Base-by-base conservation (phyloP, 2,888 invertebrate genomes). In the Proisotoma minuta region DNA sequence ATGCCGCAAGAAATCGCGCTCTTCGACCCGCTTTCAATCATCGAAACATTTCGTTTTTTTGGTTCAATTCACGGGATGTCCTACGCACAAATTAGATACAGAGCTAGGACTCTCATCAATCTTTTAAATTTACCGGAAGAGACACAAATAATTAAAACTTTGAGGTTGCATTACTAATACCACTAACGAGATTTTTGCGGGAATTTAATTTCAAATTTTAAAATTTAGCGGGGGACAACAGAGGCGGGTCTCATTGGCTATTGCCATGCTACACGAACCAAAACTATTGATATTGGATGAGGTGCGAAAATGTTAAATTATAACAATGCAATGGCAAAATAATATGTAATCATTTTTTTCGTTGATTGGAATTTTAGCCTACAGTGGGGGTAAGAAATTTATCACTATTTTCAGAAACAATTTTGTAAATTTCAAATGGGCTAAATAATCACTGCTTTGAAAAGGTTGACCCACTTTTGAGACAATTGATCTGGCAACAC, bases 1-100 rank as follows among this genome's bases (percentile, higher is more conserved):
- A 80, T 80, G 80, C 80, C 80, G n/a, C 70, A 70, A 60, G 92
- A 92, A 79, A 91, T 91, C 63, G 91, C 92, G 0, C 81, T 92
- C 0, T 92, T 90, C 77, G 91, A 88, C 1, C 91, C 92, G 80
- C 94, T 96, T 80, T 88, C 92, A 34, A 94, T 96, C 75, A 86
- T 87, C 71, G 95, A 96, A 57, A 54, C 60, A 15, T 52, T 69
- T 1, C 57, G 63, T 12, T 71, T 64, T 43, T 71, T 62, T 39
- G 71, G 69, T 1, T 49, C 61, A 12, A 48, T 71, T 26, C 69
- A 67, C 40, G 71, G 69, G 39, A 65, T 71, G 66, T 63, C 56
- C 10, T 26, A 43, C 1, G 56, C 24, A 28, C 34, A 49, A 49
- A 59, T 70, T 22, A 39, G 61, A 39, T 62, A 66, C 49, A 62